Evolutionary conservation across 2,113 vertebrate species (phyloP), one percentile per base, ranked within the genome.

Genomic region (Phyllostomus hastatus): DNA sequence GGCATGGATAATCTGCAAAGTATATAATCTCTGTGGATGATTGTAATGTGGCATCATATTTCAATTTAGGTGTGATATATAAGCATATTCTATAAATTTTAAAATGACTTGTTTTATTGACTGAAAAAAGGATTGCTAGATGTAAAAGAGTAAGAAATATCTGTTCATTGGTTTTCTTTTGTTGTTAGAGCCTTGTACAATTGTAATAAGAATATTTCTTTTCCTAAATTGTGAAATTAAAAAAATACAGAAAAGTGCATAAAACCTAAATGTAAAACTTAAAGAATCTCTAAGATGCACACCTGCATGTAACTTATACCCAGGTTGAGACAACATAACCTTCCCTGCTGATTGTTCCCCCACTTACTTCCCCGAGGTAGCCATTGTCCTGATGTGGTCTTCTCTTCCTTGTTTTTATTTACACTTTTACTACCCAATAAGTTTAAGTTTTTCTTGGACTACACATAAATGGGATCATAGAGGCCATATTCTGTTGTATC

Each of bases 151-250:
- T 80, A 93, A 91, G 76, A 75, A 76, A 79, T 14, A 35, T 12
- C 3, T 28, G 83, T 95, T 96, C 28, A 33, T 83, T 95, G 31
- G 10, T 90, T 94, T 14, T 81, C 22, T 72, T 64, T 91, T 82
- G 70, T 82, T 33, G 35, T 78, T 70, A 93, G 81, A 96, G 26
- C 12, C 52, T 88, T 93, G 50, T 93, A 10, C 38, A 91, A 16
- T 41, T 81, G 12, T 79, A 83, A 54, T n/a, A 88, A 76, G 11
- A 75, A 48, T 46, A 59, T 64, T 76, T 90, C 24, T 86, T 94
- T 91, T 91, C 83, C 35, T 79, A 69, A 96, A 80, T 94, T 86
- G 41, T 92, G 80, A 93, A 78, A 92, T 92, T 85, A 69, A 86
- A 85, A 85, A 88, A 80, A 80, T 81, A 52, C 26, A 75, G 73